These are phyloP conservation scores for Lasioglossum zephyrum DNA, from an alignment of 2,888 invertebrate species.

Conservation along the genomic window DNA sequence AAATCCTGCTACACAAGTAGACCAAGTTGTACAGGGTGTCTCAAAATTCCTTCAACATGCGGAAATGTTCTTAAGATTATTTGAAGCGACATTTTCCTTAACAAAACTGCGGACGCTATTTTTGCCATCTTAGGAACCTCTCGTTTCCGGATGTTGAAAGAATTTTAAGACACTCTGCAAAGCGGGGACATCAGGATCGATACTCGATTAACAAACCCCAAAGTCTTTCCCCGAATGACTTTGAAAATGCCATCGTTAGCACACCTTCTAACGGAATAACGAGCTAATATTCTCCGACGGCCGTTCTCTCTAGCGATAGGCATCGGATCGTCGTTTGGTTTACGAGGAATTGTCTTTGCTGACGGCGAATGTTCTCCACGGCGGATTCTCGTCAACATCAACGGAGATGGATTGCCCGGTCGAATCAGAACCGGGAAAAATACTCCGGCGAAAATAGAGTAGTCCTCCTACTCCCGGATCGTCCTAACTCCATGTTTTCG, in stretches of 20 bases:
- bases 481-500: slow-evolving; percentile 10
- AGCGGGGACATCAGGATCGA: neutral
- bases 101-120: no score
- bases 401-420: slow-evolving; percentile 30
- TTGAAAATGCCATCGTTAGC: slow-evolving; percentile 14
- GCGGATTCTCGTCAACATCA: slow-evolving; percentile 24
- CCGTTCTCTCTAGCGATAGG: neutral
- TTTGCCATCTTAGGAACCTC: no score
- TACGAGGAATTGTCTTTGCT: slow-evolving; percentile 15
- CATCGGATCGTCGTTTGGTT: slow-evolving; percentile 25
- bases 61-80: no score
- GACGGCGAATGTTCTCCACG: slow-evolving; percentile 10
- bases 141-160: no score
- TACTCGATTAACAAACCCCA: slow-evolving; percentile 9
- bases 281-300: slow-evolving; percentile 22
- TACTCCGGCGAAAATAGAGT: slow-evolving; percentile 24
- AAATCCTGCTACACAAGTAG: no score
- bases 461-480: neutral
- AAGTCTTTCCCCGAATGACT: slow-evolving; percentile 1
- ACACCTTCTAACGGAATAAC: slow-evolving; percentile 19
- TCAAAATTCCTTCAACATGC: no score
- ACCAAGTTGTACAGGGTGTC: no score
- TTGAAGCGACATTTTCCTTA: no score
- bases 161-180: no score
- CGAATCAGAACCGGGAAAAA: slow-evolving; percentile 26